Evolutionary conservation across 2,888 invertebrate genomes (phyloP), one percentile per base, ranked within the genome.

Genomic region (Cetonia aurata): DNA sequence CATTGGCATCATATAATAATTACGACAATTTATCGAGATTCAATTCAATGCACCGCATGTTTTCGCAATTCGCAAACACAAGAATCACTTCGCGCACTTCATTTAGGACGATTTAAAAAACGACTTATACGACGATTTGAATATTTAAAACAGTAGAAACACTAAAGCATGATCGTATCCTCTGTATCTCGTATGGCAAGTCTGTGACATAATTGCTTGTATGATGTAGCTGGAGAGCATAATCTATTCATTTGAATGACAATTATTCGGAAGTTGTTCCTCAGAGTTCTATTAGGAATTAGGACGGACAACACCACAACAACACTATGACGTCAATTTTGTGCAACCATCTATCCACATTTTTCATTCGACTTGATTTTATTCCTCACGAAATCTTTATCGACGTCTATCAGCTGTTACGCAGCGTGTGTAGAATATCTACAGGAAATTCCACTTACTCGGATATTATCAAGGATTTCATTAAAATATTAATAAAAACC

Each of bases 1-100:
- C 62, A 68, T 71, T 52, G 46, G 68, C 56, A 71, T 48, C 48
- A 50, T 62, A 46, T 60, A n/a, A 12, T 19, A 41, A 48, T 62
- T 31, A 48, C 48, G 50, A 37, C 15, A 62, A 10, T 13, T 56
- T 33, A 1, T 37, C 6, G 13, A 50, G 62, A 33, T 62, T 19
- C 48, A 41, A 13, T 17, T 10, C 37, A 15, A 3, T 37, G 17
- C 50, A 50, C 31, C 33, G 48, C 62, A 62, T 62, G 48, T 62
- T 50, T 62, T 37, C 9, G 33, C 33, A n/a, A 15, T 25, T 52
- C 25, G 19, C 10, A n/a, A 52, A 17, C 31, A 56, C 3, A 31
- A 56, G n/a, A 31, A 56, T 13, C 8, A 37, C 13, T 37, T 37
- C 9, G 3, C 6, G 13, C 15, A 13, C n/a, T n/a, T n/a, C 37